Percentiles rank a stretch among this genome's conserved stretches.
Evolutionary conservation across 2,888 invertebrate genomes (phyloP).

Genomic region (Unio delphinus): DNA sequence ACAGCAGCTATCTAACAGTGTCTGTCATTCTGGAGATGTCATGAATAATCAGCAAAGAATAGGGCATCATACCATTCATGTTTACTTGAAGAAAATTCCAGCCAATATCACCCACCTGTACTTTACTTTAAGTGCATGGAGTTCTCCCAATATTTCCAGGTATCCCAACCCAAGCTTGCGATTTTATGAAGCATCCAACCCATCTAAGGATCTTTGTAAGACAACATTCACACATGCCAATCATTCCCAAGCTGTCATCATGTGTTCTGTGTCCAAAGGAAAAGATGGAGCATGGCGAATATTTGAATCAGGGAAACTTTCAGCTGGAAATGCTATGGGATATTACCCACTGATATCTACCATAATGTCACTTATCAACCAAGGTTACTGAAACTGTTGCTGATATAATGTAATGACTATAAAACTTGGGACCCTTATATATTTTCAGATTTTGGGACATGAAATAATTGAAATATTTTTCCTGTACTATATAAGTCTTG

Average conservation of each 20-base stretch:
- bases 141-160: slow-evolving; percentile 40
- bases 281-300: slow-evolving; percentile 37
- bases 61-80: slow-evolving; percentile 51
- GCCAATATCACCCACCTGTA: slow-evolving; percentile 41
- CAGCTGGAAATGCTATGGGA: slow-evolving; percentile 53
- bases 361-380: slow-evolving; percentile 28
- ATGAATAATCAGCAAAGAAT: slow-evolving; percentile 28
- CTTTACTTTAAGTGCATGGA: slow-evolving; percentile 52
- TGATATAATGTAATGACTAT: too few relatives aligned
- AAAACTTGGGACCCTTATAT: too few relatives aligned
- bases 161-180: slow-evolving; percentile 51
- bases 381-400: slow-evolving; percentile 15
- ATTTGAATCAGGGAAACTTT: slow-evolving; percentile 47
- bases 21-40: slow-evolving; percentile 45
- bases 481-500: too few relatives aligned
- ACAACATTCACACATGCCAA: slow-evolving; percentile 48
- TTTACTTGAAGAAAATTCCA: slow-evolving; percentile 39
- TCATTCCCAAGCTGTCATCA: slow-evolving; percentile 46
- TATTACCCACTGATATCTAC: too few relatives aligned
- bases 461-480: too few relatives aligned
- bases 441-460: too few relatives aligned
- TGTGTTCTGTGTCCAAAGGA: slow-evolving; percentile 45
- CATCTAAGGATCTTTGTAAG: slow-evolving; percentile 39
- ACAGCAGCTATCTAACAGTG: not conserved
- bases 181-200: slow-evolving; percentile 42